Evolutionary conservation across 64 coral and sea anemone genomes (phyloP).

Genomic region (Pocillopora verrucosa): DNA sequence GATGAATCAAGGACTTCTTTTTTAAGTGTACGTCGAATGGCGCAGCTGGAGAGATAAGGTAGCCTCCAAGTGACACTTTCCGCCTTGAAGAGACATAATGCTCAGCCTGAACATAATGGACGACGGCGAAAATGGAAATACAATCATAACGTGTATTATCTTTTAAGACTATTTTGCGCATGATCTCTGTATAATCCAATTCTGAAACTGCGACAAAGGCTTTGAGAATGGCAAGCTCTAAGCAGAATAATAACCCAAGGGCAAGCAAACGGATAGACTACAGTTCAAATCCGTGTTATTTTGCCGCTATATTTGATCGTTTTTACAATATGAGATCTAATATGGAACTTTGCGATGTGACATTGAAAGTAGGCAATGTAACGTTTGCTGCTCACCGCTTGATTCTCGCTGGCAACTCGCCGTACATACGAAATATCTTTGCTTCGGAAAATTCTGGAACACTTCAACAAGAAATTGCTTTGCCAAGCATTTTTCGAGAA

Average conservation of each 20-base stretch:
- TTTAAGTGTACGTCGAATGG: background rate
- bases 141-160: background rate
- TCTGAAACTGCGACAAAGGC: background rate
- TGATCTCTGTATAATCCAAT: background rate
- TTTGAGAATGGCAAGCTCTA: slow-evolving; percentile 4
- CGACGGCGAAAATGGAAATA: background rate
- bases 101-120: background rate
- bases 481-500: slow-evolving; percentile 47
- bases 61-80: background rate
- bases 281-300: slow-evolving; percentile 18
- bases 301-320: slow-evolving; percentile 47
- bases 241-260: background rate
- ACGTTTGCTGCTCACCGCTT: slow-evolving; percentile 61
- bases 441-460: background rate
- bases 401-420: slow-evolving; percentile 67
- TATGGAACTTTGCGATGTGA: slow-evolving; percentile 70
- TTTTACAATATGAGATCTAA: slow-evolving; percentile 82
- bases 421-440: slow-evolving; percentile 64
- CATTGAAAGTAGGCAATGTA: slow-evolving; percentile 67
- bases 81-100: background rate
- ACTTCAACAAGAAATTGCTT: slow-evolving; percentile 31
- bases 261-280: slow-evolving; percentile 23
- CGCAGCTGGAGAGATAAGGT: slow-evolving; percentile 38
- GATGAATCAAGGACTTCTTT: slow-evolving; percentile 20
- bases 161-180: background rate